Percentiles rank a stretch among this genome's conserved stretches.
Evolutionary conservation across 2,888 invertebrate species (phyloP).

Genomic region (Willowsia nigromaculata): DNA sequence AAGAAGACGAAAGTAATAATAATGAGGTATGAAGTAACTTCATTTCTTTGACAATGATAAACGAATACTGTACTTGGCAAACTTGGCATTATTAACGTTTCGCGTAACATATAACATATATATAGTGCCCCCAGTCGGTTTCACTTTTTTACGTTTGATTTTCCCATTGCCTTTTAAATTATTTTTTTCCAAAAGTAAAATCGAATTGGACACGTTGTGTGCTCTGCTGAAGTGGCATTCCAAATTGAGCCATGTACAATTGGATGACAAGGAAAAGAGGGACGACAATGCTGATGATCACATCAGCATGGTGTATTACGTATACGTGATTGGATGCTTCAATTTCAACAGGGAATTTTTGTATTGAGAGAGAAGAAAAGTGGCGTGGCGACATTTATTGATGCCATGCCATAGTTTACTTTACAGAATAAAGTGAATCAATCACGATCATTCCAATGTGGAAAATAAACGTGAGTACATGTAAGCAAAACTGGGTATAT

Average conservation of each 20-base stretch:
- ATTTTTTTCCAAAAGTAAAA: background rate
- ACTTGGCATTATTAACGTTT: background rate
- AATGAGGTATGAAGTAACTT: slow-evolving; percentile 12
- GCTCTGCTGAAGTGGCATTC: background rate
- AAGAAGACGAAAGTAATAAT: background rate
- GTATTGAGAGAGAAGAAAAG: background rate
- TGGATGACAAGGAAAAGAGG: background rate
- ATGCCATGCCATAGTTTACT: slow-evolving; percentile 18
- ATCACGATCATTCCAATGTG: background rate
- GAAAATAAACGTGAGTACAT: background rate
- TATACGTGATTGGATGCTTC: background rate
- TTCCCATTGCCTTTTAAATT: background rate
- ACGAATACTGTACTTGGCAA: background rate
- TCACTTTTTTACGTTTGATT: background rate
- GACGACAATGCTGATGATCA: background rate
- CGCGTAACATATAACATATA: too few relatives aligned
- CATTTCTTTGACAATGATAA: background rate
- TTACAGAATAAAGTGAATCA: slow-evolving; percentile 23
- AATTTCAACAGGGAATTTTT: background rate
- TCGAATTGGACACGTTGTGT: slow-evolving; percentile 2
- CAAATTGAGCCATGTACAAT: background rate
- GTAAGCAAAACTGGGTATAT: background rate
- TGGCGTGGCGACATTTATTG: slow-evolving; percentile 13
- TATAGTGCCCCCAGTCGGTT: too few relatives aligned
- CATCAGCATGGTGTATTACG: background rate